These are phyloP conservation scores for Drosophila insularis DNA, from an alignment of 1,140 invertebrate species.

Conservation along the genomic window DNA sequence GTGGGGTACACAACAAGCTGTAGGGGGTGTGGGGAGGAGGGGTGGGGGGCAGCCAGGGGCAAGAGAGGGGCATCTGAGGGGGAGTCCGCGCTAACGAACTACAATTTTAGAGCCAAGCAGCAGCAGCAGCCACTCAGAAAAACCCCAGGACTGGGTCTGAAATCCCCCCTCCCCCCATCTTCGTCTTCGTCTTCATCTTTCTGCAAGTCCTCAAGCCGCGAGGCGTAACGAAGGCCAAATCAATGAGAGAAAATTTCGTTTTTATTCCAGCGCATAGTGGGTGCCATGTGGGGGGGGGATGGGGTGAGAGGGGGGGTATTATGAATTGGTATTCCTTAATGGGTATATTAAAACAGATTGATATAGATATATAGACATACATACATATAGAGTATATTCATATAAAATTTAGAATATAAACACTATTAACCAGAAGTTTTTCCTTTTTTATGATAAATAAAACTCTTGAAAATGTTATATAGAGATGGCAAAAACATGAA, in stretches of 20 bases:
- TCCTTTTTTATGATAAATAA: no score
- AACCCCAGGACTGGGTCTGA: background rate
- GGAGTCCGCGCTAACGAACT: constrained; percentile 39
- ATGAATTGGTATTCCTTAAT: background rate
- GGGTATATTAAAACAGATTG: constrained; percentile 1
- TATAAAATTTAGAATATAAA: no score
- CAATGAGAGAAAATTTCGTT: constrained; percentile 50
- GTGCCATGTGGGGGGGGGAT: no score
- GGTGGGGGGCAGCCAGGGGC: no score
- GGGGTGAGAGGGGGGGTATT: no score
- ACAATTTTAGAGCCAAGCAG: constrained; percentile 54
- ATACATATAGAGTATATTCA: background rate
- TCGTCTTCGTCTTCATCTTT: background rate
- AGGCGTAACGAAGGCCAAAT: constrained; percentile 40
- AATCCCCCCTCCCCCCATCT: background rate
- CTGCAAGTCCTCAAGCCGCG: background rate
- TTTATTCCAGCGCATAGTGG: background rate
- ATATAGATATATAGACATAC: background rate
- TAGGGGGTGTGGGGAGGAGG: background rate
- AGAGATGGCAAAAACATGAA: no score
- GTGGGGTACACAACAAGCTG: background rate
- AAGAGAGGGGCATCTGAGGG: no score
- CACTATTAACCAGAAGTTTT: no score
- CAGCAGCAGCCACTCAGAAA: constrained; percentile 2
- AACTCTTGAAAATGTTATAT: no score